Conservation (phyloP, 2,797 vertebrate genomes). For the Sebastiscus tertius region DNA sequence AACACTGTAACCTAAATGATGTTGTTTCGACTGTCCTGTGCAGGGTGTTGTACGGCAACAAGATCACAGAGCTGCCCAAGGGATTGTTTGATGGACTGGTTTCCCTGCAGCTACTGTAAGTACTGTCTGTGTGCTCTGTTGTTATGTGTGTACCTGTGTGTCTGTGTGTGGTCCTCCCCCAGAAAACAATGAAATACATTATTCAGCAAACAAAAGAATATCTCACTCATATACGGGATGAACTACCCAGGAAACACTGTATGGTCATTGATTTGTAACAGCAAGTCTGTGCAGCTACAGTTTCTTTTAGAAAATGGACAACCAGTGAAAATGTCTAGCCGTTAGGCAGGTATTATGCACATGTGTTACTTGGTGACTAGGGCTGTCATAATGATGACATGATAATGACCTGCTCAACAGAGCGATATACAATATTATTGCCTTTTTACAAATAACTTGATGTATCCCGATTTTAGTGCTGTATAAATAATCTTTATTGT, state of each 20-base stretch:
- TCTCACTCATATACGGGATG: neutral
- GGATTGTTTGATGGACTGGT: conserved; percentile 97
- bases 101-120: conserved; percentile 98
- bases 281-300: neutral
- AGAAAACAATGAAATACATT: conserved; percentile 19
- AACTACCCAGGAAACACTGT: neutral
- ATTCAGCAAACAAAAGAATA: conserved; percentile 12
- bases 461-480: no score
- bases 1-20: conserved; percentile 17
- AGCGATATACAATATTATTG: no score
- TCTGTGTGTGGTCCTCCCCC: neutral
- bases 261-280: neutral
- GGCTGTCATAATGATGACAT: no score
- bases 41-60: conserved; percentile 98
- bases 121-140: conserved; percentile 59
- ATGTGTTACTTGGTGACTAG: no score
- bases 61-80: conserved; percentile 97
- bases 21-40: conserved; percentile 63
- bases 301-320: neutral
- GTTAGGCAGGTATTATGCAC: no score
- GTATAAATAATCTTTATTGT: no score
- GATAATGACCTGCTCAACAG: no score
- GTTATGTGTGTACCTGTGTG: conserved; percentile 23
- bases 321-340: no score
- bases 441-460: no score